Percentiles rank a stretch among this genome's conserved stretches.
phyloP scores from a whole-genome alignment of 2,113 vertebrate genomes.

The Platichthys flesus region DNA sequence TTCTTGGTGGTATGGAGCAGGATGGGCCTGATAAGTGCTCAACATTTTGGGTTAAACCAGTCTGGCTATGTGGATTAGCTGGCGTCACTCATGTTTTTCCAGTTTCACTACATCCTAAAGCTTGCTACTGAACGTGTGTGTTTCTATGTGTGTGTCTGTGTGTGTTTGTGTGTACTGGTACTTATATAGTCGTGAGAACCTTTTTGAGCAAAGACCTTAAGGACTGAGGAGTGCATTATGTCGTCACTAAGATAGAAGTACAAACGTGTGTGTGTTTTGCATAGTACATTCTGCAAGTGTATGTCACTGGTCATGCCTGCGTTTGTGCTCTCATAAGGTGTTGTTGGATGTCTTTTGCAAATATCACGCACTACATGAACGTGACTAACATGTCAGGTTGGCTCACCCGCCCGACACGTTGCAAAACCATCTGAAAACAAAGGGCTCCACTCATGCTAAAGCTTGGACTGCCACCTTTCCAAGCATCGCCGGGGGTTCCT shows the following conservation, averaged over 20 bases:
- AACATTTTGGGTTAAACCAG: conserved; percentile 66
- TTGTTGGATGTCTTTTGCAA: conserved; percentile 6
- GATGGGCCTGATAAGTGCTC: conserved; percentile 39
- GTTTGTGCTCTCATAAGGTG: neutral
- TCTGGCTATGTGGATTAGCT: conserved; percentile 67
- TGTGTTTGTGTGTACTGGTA: neutral
- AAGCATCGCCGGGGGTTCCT: conserved; percentile 32
- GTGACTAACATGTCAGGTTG: conserved; percentile 41
- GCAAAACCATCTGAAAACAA: conserved; percentile 61
- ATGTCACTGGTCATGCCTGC: neutral
- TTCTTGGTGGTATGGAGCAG: conserved; percentile 9
- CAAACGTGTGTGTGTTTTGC: conserved; percentile 8
- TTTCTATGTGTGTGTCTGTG: conserved; percentile 16
- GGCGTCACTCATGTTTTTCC: conserved; percentile 73
- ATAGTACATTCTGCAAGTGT: conserved; percentile 1
- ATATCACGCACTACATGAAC: conserved; percentile 19
- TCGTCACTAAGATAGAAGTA: too few relatives aligned
- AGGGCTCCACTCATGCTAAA: conserved; percentile 45
- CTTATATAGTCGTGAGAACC: neutral
- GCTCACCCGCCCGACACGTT: conserved; percentile 29
- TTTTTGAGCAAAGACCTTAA: too few relatives aligned
- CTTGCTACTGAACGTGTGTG: conserved; percentile 19
- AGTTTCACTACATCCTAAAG: conserved; percentile 65
- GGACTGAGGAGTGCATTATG: too few relatives aligned
- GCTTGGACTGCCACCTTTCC: conserved; percentile 34